Conservation (phyloP, 2,113 vertebrate genomes). For the Crotalus horridus region DNA sequence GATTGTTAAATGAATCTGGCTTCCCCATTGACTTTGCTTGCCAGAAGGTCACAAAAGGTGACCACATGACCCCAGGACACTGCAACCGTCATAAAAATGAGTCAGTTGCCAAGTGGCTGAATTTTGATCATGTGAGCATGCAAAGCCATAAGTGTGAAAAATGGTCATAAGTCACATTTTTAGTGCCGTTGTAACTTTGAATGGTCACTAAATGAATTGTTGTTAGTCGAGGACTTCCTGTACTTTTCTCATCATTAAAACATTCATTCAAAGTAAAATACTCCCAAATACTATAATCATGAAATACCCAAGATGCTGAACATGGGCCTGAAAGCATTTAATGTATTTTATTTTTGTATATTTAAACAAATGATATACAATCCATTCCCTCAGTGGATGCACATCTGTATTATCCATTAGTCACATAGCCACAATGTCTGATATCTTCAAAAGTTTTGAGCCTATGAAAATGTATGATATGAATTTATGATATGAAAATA, state of each 20-base stretch:
- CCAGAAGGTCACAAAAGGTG: neutral
- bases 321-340: neutral
- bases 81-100: neutral
- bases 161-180: neutral
- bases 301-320: neutral
- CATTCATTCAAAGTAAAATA: neutral
- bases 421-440: neutral
- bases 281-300: neutral
- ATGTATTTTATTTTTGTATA: neutral
- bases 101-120: neutral
- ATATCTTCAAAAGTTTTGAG: neutral
- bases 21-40: neutral
- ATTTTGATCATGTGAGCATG: neutral
- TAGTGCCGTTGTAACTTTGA: neutral
- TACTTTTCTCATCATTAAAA: conserved; percentile 6
- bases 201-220: neutral
- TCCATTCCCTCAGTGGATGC: neutral
- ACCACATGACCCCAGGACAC: neutral
- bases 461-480: neutral
- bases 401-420: neutral
- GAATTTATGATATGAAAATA: neutral
- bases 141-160: neutral
- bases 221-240: neutral
- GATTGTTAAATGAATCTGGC: neutral
- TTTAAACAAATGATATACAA: neutral